Percentiles rank a stretch among this genome's conserved stretches.
Conservation (phyloP, 2,888 invertebrate species). For the Stenotaenia linearis region DNA sequence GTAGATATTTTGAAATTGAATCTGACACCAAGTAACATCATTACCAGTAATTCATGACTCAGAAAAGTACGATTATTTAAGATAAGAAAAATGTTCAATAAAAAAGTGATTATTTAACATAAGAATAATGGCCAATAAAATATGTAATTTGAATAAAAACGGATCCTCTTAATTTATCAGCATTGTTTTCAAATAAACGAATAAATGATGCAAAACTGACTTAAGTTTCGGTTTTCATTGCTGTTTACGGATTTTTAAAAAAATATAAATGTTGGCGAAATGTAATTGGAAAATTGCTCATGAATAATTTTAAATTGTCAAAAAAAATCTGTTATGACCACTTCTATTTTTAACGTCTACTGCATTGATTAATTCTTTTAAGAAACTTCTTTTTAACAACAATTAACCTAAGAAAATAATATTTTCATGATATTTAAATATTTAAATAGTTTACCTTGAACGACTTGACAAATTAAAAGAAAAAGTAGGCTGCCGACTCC, state of each 20-base stretch:
- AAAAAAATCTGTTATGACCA: neutral
- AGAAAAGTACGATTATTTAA: neutral
- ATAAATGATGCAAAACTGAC: neutral
- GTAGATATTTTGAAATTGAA: too few relatives aligned
- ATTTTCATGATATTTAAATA: neutral
- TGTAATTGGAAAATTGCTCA: neutral
- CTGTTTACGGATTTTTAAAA: neutral
- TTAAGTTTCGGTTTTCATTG: neutral
- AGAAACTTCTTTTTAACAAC: too few relatives aligned
- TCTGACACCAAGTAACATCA: too few relatives aligned
- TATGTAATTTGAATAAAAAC: neutral
- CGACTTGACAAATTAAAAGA: neutral
- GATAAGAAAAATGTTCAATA: neutral
- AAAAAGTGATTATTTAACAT: neutral
- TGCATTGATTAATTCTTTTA: too few relatives aligned
- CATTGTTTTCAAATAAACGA: neutral
- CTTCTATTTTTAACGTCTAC: too few relatives aligned
- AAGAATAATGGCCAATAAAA: neutral
- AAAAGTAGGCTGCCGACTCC: neutral
- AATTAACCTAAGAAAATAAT: too few relatives aligned
- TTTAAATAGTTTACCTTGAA: neutral
- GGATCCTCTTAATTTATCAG: neutral
- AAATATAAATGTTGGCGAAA: neutral
- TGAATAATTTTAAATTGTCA: neutral
- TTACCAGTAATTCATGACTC: too few relatives aligned